phyloP scores from a whole-genome alignment of 2,797 vertebrate species.

The Chanos chanos region DNA sequence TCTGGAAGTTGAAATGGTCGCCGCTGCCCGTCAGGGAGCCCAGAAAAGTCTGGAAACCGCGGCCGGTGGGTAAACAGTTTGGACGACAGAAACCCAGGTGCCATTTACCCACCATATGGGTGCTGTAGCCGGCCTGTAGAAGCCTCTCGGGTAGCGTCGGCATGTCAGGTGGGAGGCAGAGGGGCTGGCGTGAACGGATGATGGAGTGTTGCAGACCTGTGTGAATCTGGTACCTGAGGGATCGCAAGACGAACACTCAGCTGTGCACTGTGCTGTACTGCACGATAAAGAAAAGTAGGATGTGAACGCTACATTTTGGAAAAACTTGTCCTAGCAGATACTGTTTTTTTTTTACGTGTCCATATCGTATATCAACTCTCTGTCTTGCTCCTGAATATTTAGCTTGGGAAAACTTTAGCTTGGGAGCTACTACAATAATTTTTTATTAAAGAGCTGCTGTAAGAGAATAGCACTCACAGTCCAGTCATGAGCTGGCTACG shows the following conservation, averaged over 20 bases:
- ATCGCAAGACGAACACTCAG: neutral
- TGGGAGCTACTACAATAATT: too few relatives aligned
- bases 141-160: conserved; percentile 87
- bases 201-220: conserved; percentile 95
- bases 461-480: conserved; percentile 73
- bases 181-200: conserved; percentile 87
- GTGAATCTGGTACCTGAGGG: conserved; percentile 90
- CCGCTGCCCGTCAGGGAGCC: conserved; percentile 89
- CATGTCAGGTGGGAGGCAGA: conserved; percentile 85
- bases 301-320: too few relatives aligned
- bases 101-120: conserved; percentile 97
- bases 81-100: conserved; percentile 89
- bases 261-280: neutral
- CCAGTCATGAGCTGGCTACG: conserved; percentile 93
- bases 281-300: neutral
- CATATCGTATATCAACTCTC: too few relatives aligned
- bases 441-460: neutral
- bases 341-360: too few relatives aligned
- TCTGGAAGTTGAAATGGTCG: conserved; percentile 92
- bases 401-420: too few relatives aligned
- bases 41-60: conserved; percentile 90
- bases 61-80: conserved; percentile 85
- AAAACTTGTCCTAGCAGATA: too few relatives aligned
- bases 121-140: conserved; percentile 81
- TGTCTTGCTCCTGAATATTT: too few relatives aligned